Conservation (phyloP, 1,140 invertebrate genomes). For the Aethina tumida region DNA sequence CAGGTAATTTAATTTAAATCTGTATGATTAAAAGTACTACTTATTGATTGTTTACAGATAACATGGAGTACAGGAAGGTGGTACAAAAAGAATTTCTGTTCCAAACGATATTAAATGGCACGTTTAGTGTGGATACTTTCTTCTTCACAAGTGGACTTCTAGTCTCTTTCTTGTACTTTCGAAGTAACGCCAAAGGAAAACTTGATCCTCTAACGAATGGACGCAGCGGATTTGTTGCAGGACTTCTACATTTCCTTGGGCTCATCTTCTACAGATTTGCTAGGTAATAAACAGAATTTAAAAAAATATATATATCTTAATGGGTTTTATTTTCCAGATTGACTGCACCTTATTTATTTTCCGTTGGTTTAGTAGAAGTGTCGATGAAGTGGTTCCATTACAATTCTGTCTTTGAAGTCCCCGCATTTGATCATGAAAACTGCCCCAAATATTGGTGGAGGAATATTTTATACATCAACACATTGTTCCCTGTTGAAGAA, state of each 20-base stretch:
- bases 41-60: conserved; percentile 42
- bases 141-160: conserved; percentile 79
- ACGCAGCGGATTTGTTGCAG: conserved; percentile 55
- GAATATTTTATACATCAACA: conserved; percentile 75
- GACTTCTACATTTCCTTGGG: conserved; percentile 65
- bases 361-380: conserved; percentile 67
- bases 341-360: conserved; percentile 74
- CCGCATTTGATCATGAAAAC: conserved; percentile 67
- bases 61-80: conserved; percentile 66
- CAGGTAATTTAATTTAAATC: conserved; percentile 37
- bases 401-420: conserved; percentile 73
- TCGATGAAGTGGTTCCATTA: conserved; percentile 72
- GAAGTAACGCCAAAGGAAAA: conserved; percentile 69
- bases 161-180: conserved; percentile 75
- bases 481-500: conserved; percentile 71
- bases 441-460: conserved; percentile 81
- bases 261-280: conserved; percentile 68
- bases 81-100: conserved; percentile 72
- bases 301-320: not conserved
- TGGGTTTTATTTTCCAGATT: conserved; percentile 42
- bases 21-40: not conserved
- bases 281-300: conserved; percentile 37
- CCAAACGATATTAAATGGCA: conserved; percentile 75
- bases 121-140: conserved; percentile 86
- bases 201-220: conserved; percentile 64